These are phyloP conservation scores for Meloe dianella DNA, from an alignment of 2,888 invertebrate species.

Conservation along the genomic window DNA sequence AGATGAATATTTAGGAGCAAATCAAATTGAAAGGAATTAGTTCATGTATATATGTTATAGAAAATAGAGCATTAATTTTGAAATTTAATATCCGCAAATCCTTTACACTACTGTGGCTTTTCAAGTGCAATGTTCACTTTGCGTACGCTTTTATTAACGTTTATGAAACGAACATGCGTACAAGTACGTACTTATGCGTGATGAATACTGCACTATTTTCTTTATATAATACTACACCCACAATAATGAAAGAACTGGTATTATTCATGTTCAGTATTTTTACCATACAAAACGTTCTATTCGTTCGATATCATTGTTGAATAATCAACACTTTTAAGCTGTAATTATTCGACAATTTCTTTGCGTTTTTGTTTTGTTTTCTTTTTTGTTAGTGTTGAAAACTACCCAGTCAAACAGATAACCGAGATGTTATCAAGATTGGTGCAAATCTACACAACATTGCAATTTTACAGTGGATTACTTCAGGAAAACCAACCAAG, in stretches of 20 bases:
- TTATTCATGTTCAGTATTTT: slow-evolving; percentile 14
- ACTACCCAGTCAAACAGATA: background rate
- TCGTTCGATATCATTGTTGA: background rate
- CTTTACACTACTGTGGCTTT: slow-evolving; percentile 42
- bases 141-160: slow-evolving; percentile 23
- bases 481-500: slow-evolving; percentile 36
- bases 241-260: slow-evolving; percentile 11
- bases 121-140: slow-evolving; percentile 38
- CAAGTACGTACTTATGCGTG: slow-evolving; percentile 20
- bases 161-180: slow-evolving; percentile 24
- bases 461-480: slow-evolving; percentile 51
- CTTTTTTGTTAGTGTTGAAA: background rate
- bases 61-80: slow-evolving; percentile 33
- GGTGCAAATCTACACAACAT: slow-evolving; percentile 41
- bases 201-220: background rate
- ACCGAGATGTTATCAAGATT: slow-evolving; percentile 44
- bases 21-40: background rate
- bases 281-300: slow-evolving; percentile 14
- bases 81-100: slow-evolving; percentile 40
- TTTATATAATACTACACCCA: slow-evolving; percentile 5
- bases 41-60: background rate
- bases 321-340: slow-evolving; percentile 2
- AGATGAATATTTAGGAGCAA: background rate
- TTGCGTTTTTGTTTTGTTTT: too few species aligned
- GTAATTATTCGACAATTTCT: background rate